Conservation (phyloP, 2,888 invertebrate genomes). For the Lithophane ornitopus region DNA sequence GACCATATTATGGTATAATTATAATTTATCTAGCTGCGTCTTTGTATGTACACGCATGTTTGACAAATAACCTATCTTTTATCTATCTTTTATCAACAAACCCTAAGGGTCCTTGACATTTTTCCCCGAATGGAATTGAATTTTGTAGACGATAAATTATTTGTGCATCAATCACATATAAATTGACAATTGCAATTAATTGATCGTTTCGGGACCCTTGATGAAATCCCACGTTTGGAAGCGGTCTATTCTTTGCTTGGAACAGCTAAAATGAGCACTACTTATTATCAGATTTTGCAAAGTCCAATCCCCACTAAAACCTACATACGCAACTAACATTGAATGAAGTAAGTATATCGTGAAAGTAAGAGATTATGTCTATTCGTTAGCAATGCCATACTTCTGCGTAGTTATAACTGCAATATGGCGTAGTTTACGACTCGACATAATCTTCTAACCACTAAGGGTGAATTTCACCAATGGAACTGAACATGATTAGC, state of each 20-base stretch:
- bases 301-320: not conserved
- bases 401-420: not conserved
- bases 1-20: not conserved
- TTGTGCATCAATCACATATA: not conserved
- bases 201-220: not conserved
- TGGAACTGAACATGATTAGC: no score
- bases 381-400: not conserved
- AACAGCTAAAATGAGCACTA: not conserved
- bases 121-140: no score
- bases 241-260: not conserved
- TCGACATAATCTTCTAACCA: not conserved
- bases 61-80: no score
- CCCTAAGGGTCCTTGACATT: no score
- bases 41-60: no score
- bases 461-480: no score
- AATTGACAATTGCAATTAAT: not conserved
- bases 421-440: constrained; percentile 1
- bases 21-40: no score
- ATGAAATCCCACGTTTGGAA: not conserved
- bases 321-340: not conserved
- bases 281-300: not conserved
- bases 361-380: not conserved
- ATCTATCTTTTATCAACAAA: no score
- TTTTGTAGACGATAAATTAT: no score
- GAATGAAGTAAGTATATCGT: not conserved